These are phyloP conservation scores for Dryobota labecula DNA, from an alignment of 2,888 invertebrate genomes.

Conservation along the genomic window DNA sequence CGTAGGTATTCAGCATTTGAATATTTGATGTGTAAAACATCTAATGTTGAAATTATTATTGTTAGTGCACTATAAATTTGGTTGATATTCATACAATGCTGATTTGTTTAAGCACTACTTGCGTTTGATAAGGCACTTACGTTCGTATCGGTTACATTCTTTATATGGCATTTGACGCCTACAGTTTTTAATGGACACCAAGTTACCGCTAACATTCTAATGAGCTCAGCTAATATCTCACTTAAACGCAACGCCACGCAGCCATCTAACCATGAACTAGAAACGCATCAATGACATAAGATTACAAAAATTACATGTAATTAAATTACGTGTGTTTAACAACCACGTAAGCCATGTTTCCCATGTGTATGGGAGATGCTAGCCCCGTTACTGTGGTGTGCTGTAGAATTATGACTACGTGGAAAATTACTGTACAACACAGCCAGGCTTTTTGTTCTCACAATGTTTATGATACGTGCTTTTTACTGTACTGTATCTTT, in stretches of 20 bases:
- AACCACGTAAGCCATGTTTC: constrained; percentile 70
- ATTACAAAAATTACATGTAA: constrained; percentile 64
- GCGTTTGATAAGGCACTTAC: neutral
- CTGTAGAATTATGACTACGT: constrained; percentile 65
- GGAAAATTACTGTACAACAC: constrained; percentile 66
- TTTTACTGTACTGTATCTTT: constrained; percentile 54
- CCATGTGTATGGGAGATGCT: constrained; percentile 82
- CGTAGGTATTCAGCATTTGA: constrained; percentile 1
- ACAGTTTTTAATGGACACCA: constrained; percentile 15
- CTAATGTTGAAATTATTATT: constrained; percentile 18
- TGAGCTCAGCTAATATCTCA: constrained; percentile 46
- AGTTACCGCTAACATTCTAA: constrained; percentile 35
- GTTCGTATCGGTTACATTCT: constrained; percentile 23
- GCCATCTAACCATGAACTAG: constrained; percentile 61
- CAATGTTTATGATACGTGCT: constrained; percentile 59
- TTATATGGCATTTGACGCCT: constrained; percentile 11
- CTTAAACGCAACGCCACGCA: constrained; percentile 40
- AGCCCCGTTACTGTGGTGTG: constrained; percentile 80
- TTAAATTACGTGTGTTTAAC: constrained; percentile 63
- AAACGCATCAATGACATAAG: constrained; percentile 66
- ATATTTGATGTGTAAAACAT: constrained; percentile 23
- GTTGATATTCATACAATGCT: neutral
- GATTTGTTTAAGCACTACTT: neutral
- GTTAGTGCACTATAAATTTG: constrained; percentile 24
- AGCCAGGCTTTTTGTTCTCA: constrained; percentile 64